Percentiles rank a stretch among this genome's conserved stretches.
Conservation (phyloP, 2,797 vertebrate species). For the Dicrostonyx torquatus region DNA sequence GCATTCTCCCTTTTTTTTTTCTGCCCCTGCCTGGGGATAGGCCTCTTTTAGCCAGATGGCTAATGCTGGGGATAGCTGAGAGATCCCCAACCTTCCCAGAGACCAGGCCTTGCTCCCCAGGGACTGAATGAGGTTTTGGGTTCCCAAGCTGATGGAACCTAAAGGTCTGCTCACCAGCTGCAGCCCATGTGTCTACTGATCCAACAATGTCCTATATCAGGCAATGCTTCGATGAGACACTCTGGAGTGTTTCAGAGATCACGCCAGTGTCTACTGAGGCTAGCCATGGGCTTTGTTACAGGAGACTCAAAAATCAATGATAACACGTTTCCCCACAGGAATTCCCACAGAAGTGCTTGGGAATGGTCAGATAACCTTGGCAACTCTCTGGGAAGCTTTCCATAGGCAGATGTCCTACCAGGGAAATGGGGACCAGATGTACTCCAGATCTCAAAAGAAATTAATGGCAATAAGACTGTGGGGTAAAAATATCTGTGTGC, state of each 20-base stretch:
- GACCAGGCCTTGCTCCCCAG: not conserved
- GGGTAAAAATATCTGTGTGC: slow-evolving; percentile 66
- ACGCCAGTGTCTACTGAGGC: not conserved
- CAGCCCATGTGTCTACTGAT: not conserved
- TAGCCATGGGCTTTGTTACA: not conserved
- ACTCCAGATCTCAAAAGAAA: slow-evolving; percentile 66
- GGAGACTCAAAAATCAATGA: not conserved
- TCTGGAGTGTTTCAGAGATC: not conserved
- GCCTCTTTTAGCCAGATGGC: not conserved
- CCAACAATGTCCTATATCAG: not conserved
- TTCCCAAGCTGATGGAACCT: not conserved
- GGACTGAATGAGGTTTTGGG: not conserved
- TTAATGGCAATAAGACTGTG: slow-evolving; percentile 44
- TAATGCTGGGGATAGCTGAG: fast-evolving
- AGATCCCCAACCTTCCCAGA: too few relatives aligned
- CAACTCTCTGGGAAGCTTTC: not conserved
- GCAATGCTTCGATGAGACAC: not conserved
- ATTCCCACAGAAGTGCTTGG: not conserved
- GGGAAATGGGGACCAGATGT: slow-evolving; percentile 65
- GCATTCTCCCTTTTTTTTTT: not conserved
- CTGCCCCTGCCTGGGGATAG: not conserved
- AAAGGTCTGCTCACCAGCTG: too few relatives aligned
- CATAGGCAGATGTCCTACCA: not conserved
- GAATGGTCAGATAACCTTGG: slow-evolving; percentile 9
- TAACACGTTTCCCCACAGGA: not conserved